Conservation (phyloP, 2,888 invertebrate species). For the Andrena chrysosceles region DNA sequence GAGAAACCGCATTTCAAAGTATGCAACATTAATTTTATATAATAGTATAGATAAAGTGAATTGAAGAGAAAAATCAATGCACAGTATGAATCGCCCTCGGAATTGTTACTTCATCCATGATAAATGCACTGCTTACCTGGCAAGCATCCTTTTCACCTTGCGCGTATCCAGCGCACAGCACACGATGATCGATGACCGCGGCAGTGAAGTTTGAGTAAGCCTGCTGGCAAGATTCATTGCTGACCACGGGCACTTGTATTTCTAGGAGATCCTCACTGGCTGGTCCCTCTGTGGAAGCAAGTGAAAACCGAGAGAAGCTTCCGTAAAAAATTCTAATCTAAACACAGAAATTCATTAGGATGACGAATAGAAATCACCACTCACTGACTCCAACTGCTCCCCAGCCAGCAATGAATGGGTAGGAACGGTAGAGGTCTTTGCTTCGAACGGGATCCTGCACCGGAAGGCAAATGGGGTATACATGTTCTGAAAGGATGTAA, state of each 20-base stretch:
- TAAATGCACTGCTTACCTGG: slow-evolving; percentile 85
- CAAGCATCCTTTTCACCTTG: slow-evolving; percentile 90
- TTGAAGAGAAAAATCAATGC: neutral
- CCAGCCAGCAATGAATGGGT: slow-evolving; percentile 94
- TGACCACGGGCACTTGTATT: slow-evolving; percentile 90
- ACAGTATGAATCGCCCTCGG: neutral
- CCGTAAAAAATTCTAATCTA: too few relatives aligned
- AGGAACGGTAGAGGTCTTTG: slow-evolving; percentile 86
- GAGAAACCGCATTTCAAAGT: too few relatives aligned
- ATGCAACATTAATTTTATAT: too few relatives aligned
- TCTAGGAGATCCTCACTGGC: slow-evolving; percentile 89
- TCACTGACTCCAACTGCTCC: slow-evolving; percentile 90
- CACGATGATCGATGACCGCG: slow-evolving; percentile 87
- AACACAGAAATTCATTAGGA: neutral
- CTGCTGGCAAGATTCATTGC: slow-evolving; percentile 87
- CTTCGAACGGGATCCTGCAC: slow-evolving; percentile 86
- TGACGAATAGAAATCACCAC: slow-evolving; percentile 78
- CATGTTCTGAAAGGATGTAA: slow-evolving; percentile 86
- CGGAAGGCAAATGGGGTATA: slow-evolving; percentile 92
- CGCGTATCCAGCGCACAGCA: slow-evolving; percentile 90
- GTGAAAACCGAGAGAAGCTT: neutral
- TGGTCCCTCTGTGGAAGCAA: slow-evolving; percentile 87
- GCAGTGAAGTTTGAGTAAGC: slow-evolving; percentile 87
- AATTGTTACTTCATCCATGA: neutral
- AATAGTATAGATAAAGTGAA: too few relatives aligned